Conservation (phyloP, 2,888 invertebrate species). For the Lacanobia oleracea region DNA sequence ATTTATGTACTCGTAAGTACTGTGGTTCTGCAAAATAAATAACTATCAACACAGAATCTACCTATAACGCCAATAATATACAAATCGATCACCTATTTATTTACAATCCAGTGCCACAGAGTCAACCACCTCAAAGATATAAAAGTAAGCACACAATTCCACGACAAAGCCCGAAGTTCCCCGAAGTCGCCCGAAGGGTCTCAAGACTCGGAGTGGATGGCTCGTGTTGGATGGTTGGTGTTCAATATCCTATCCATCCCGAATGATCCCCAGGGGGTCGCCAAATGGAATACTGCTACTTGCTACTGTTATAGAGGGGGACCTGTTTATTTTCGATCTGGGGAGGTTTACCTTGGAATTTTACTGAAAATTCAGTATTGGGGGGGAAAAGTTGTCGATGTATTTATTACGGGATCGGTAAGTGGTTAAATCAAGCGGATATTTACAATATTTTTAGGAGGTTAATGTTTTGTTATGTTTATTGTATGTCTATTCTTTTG, state of each 20-base stretch:
- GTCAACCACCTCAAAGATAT: conserved; percentile 19
- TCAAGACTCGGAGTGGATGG: conserved; percentile 26
- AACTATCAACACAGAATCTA: background rate
- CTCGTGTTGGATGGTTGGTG: conserved; percentile 21
- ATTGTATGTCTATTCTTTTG: too few relatives aligned
- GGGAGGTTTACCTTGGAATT: conserved; percentile 4
- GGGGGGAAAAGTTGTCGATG: background rate
- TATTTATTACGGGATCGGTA: background rate
- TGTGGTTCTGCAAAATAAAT: background rate
- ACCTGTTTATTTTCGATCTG: conserved; percentile 48
- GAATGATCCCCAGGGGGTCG: conserved; percentile 56
- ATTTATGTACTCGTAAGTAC: too few relatives aligned
- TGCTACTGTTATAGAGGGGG: conserved; percentile 28
- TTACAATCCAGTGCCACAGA: background rate
- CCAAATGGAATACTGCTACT: conserved; percentile 62
- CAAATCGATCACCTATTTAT: background rate
- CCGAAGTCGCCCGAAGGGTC: conserved; percentile 11
- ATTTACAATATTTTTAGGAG: too few relatives aligned
- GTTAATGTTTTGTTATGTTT: too few relatives aligned
- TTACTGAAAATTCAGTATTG: conserved; percentile 9
- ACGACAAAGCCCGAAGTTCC: conserved; percentile 1
- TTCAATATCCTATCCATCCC: conserved; percentile 51
- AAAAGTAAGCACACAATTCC: background rate
- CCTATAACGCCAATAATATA: too few relatives aligned
- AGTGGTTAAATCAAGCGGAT: background rate